phyloP scores from a whole-genome alignment of 2,888 invertebrate genomes.

The Suillia variegata region DNA sequence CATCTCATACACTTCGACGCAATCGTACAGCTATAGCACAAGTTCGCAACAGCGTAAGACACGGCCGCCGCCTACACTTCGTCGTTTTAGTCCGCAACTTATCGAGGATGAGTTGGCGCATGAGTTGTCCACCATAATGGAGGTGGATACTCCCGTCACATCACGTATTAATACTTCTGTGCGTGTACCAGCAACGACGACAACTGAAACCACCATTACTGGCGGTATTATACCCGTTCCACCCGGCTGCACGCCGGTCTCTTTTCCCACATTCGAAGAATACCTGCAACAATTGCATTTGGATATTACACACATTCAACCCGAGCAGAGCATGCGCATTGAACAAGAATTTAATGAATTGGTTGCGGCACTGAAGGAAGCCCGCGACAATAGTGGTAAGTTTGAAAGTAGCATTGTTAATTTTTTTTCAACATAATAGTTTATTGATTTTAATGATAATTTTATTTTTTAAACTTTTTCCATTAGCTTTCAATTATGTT shows the following conservation, averaged over 20 bases:
- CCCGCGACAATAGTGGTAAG: conserved; percentile 19
- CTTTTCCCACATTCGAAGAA: conserved; percentile 59
- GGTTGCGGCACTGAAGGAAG: conserved; percentile 34
- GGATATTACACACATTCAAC: conserved; percentile 47
- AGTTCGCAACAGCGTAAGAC: conserved; percentile 26
- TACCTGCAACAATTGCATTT: conserved; percentile 63
- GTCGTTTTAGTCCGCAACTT: conserved; percentile 57
- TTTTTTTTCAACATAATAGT: neutral
- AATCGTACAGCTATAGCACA: neutral
- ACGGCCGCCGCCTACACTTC: conserved; percentile 52
- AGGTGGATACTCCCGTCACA: conserved; percentile 72
- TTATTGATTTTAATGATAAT: neutral
- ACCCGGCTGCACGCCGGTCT: conserved; percentile 12
- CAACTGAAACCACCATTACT: neutral
- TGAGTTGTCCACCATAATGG: conserved; percentile 72
- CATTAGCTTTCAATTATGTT: conserved; percentile 36
- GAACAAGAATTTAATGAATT: conserved; percentile 50
- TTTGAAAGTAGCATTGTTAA: neutral
- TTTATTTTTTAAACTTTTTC: neutral
- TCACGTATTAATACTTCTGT: conserved; percentile 42
- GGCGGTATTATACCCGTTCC: neutral
- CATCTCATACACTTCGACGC: conserved; percentile 11
- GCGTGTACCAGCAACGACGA: neutral
- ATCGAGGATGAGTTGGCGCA: conserved; percentile 60
- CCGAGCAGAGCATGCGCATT: conserved; percentile 62